phyloP scores from a whole-genome alignment of 1,140 invertebrate genomes.

The Lepidostoma basale region DNA sequence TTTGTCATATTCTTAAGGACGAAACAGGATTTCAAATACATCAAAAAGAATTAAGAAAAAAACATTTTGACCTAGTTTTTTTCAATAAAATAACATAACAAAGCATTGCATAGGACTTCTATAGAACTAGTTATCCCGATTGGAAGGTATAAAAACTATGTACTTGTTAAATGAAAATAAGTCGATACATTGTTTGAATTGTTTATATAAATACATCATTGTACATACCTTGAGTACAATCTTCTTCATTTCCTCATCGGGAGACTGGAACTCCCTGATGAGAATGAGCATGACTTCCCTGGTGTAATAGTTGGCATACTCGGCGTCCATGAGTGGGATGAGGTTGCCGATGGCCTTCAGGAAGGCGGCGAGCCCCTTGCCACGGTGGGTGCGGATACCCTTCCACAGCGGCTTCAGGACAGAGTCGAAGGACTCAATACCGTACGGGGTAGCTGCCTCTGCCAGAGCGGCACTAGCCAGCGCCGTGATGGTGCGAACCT shows the following conservation, averaged over 20 bases:
- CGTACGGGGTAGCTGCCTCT: conserved; percentile 98
- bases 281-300: conserved; percentile 99
- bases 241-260: conserved; percentile 99
- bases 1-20: too few species aligned
- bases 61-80: too few species aligned
- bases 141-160: too few species aligned
- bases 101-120: too few species aligned
- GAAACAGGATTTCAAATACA: too few species aligned
- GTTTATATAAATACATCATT: background rate
- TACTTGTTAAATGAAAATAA: background rate
- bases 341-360: conserved; percentile 99
- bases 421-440: conserved; percentile 99
- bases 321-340: conserved; percentile 99
- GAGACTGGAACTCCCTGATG: conserved; percentile 98
- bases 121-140: too few species aligned
- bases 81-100: too few species aligned
- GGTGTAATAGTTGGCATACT: conserved; percentile 99
- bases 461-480: conserved; percentile 96
- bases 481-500: conserved; percentile 96
- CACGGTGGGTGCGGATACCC: conserved; percentile 96
- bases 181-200: background rate
- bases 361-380: conserved; percentile 98
- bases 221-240: conserved; percentile 94
- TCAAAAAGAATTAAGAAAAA: too few species aligned
- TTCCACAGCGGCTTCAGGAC: conserved; percentile 99